Percentiles rank a stretch among this genome's conserved stretches.
Evolutionary conservation across 2,888 invertebrate species (phyloP).

Genomic region (Noctuana brunneofusca): DNA sequence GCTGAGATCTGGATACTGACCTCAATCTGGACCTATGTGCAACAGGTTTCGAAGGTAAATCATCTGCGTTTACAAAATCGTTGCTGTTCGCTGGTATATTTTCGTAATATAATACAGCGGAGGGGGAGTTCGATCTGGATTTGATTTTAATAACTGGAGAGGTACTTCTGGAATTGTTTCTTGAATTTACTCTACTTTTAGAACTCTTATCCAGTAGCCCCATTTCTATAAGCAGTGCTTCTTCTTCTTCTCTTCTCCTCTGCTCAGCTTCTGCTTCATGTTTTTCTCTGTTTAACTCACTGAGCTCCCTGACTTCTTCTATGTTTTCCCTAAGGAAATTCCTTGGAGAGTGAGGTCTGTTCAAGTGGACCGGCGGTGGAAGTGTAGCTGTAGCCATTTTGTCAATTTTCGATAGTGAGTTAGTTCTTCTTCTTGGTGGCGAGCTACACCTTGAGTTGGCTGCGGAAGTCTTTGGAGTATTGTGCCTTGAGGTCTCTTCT

Average conservation of each 20-base stretch:
- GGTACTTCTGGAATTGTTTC: constrained; percentile 61
- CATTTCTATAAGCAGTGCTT: constrained; percentile 75
- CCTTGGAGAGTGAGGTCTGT: constrained; percentile 68
- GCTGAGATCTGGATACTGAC: constrained; percentile 69
- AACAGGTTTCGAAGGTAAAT: constrained; percentile 56
- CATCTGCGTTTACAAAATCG: constrained; percentile 58
- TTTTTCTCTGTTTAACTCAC: constrained; percentile 76
- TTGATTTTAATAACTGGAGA: constrained; percentile 66
- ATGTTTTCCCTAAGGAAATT: constrained; percentile 78
- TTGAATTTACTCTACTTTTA: constrained; percentile 43
- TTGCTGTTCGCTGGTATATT: constrained; percentile 54
- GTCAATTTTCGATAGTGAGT: constrained; percentile 68
- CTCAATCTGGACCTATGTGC: constrained; percentile 65
- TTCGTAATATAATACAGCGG: constrained; percentile 63
- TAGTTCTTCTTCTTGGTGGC: constrained; percentile 70
- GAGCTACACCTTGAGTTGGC: constrained; percentile 71
- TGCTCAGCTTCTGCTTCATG: constrained; percentile 74
- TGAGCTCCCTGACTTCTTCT: constrained; percentile 73
- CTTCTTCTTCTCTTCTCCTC: constrained; percentile 71
- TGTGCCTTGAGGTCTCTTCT: constrained; percentile 80
- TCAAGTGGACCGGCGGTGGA: constrained; percentile 56
- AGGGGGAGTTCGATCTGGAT: constrained; percentile 74
- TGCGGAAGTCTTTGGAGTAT: constrained; percentile 76
- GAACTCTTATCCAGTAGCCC: constrained; percentile 66
- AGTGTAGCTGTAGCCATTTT: constrained; percentile 71